phyloP scores from a whole-genome alignment of 2,797 vertebrate species.

The Dallia pectoralis region DNA sequence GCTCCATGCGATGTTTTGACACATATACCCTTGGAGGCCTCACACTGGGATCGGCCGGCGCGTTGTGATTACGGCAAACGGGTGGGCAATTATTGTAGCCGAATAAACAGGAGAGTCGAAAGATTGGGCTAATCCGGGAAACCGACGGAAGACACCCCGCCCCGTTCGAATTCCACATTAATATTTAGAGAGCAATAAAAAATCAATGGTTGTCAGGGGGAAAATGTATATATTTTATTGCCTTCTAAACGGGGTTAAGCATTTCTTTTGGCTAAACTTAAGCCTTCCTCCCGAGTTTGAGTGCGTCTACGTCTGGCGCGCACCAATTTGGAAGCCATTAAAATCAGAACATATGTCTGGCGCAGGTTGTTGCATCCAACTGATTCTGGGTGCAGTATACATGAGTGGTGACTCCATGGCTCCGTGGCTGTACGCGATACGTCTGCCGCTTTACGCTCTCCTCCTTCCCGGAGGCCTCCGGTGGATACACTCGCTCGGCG shows the following conservation, averaged over 20 bases:
- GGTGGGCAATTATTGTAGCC: not conserved
- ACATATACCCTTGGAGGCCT: conserved; percentile 30
- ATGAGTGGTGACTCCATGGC: conserved; percentile 77
- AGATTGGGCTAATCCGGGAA: conserved; percentile 5
- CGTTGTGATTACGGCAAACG: conserved; percentile 5
- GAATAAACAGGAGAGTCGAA: conserved; percentile 9
- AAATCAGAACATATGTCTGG: conserved; percentile 77
- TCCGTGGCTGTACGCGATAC: conserved; percentile 69
- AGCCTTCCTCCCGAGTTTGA: conserved; percentile 38
- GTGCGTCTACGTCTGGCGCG: conserved; percentile 42
- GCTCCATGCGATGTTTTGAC: conserved; percentile 41
- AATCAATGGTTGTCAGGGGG: conserved; percentile 18
- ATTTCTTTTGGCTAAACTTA: conserved; percentile 23
- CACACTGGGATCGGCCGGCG: conserved; percentile 2
- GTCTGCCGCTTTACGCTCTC: conserved; percentile 73
- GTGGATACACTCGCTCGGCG: conserved; percentile 84
- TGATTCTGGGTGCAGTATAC: conserved; percentile 76
- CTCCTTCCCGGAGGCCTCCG: conserved; percentile 73
- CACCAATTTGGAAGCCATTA: conserved; percentile 56
- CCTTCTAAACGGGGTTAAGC: conserved; percentile 27
- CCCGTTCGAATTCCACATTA: conserved; percentile 23
- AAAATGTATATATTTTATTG: conserved; percentile 14
- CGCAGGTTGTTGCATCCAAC: conserved; percentile 78
- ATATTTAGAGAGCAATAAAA: conserved; percentile 28
- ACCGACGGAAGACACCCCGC: conserved; percentile 15